These are phyloP conservation scores for Willowsia nigromaculata DNA, from an alignment of 2,888 invertebrate species.

Conservation along the genomic window DNA sequence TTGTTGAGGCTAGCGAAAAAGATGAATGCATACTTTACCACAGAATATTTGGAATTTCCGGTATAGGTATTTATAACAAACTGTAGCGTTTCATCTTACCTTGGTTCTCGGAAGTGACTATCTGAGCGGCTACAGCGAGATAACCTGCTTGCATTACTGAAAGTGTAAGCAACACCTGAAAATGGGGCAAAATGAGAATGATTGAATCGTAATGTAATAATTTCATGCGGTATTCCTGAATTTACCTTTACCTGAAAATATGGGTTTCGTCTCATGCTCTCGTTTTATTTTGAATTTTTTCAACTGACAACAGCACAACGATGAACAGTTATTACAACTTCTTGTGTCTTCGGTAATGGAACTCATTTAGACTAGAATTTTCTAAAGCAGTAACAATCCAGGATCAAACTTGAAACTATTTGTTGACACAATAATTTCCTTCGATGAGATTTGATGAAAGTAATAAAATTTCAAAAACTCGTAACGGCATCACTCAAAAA, in stretches of 20 bases:
- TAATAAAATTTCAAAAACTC: too few relatives aligned
- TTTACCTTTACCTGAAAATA: constrained; percentile 43
- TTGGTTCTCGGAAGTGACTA: neutral
- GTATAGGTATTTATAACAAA: too few relatives aligned
- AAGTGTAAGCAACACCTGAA: constrained; percentile 55
- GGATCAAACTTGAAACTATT: neutral
- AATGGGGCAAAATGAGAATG: constrained; percentile 14
- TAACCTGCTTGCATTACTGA: constrained; percentile 37
- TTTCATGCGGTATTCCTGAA: neutral
- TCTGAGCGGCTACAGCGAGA: neutral
- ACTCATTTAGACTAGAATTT: constrained; percentile 61
- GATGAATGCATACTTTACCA: neutral
- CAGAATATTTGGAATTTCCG: too few relatives aligned
- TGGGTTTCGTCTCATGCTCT: constrained; percentile 59
- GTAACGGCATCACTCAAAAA: too few relatives aligned
- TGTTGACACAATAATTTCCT: neutral
- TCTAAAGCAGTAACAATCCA: neutral
- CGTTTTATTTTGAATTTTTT: constrained; percentile 34
- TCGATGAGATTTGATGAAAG: too few relatives aligned
- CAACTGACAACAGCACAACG: constrained; percentile 15
- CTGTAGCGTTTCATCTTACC: constrained; percentile 41
- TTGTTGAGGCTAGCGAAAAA: too few relatives aligned
- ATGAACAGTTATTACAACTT: neutral
- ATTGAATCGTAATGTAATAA: neutral
- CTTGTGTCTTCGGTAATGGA: neutral